Evolutionary conservation across 2,888 invertebrate genomes (phyloP), one percentile per base, ranked within the genome.

Genomic region (Oscheius myriophilus): DNA sequence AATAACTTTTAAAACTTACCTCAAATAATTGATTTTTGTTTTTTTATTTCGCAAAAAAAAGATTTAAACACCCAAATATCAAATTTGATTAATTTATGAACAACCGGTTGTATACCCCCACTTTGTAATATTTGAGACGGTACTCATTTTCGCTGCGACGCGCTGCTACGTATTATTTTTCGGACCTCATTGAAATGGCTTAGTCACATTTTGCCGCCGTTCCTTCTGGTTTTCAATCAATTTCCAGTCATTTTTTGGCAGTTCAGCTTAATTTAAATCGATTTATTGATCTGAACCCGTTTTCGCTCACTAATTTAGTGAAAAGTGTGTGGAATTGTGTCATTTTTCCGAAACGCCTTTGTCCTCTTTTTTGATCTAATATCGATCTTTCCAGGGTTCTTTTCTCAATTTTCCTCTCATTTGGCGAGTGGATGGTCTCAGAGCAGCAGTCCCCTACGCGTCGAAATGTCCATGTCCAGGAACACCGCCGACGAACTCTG

Each of bases 391-490:
- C 9, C n/a, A 33, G 18, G 33, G 39, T 11, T 3, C 39, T 11
- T 33, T 33, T 16, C 16, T 18, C 41, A 18, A 18, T 18, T 9
- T 2, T 18, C 25, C n/a, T 14, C 25, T 25, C n/a, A 18, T 9
- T 26, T 42, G 43, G 4, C 42, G 16, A 18, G 43, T 25, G 58
- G 14, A 14, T 25, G n/a, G 58, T 61, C 26, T n/a, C 46, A 26
- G 46, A 11, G 39, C 41, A 23, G 49, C n/a, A 2, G n/a, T 33
- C 33, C 9, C 23, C 18, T 18, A 16, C 21, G 41, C 18, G 21
- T 18, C 16, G 33, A 23, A n/a, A 84, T 84, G 83, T 85, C 84
- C 25, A 71, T 85, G 70, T 75, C 79, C 23, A 75, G 84, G 54
- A 81, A 79, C 68, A 75, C 75, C 7, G 67, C 80, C n/a, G 75